Base-by-base conservation (phyloP, 2,113 vertebrate genomes). In the Campylorhamphus procurvoides region DNA sequence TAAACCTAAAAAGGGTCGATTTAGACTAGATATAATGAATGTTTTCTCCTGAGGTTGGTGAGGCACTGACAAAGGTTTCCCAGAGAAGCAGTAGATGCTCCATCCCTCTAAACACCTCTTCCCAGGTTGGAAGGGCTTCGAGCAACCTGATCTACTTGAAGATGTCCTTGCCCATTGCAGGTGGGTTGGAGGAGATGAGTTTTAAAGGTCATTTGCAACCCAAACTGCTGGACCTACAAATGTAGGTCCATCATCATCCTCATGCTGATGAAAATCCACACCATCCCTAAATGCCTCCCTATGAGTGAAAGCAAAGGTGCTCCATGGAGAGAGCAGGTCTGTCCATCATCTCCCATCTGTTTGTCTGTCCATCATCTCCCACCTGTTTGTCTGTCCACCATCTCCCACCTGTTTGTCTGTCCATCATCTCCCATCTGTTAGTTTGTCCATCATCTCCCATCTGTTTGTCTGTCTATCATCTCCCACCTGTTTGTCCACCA, bases 321-420 rank as follows among this genome's bases (percentile, higher is more conserved):
- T 58, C 46, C 40, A 9, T 11, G 5, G 18, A 11, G 31, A 68
- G n/a, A 29, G 8, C 53, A 42, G 25, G 14, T 31, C 10, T 47
- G 49, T 7, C 63, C 73, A 9, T 6, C 73, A 9, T 7, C 16
- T 83, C 76, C 74, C 42, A 44, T 12, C 24, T 58, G 1, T 11
- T 63, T 35, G 10, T 37, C 20, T 6, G 37, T 37, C 37, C 37
- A 37, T 37, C 73, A 7, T 6, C 16, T 84, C 73, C 75, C 49
- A 42, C 12, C 24, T 53, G 1, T 11, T 63, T 40, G 12, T 37
- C 15, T 6, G 4, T 14, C 29, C 24, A 4, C 1, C 24, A 4
- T 6, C 16, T 80, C 72, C 74, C 44, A 46, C 18, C 44, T 46
- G 7, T 46, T 7, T 18, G 12, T 37, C 15, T 6, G 4, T 14